Base-by-base conservation (phyloP, 2,113 vertebrate genomes). In the Jacana jacana region DNA sequence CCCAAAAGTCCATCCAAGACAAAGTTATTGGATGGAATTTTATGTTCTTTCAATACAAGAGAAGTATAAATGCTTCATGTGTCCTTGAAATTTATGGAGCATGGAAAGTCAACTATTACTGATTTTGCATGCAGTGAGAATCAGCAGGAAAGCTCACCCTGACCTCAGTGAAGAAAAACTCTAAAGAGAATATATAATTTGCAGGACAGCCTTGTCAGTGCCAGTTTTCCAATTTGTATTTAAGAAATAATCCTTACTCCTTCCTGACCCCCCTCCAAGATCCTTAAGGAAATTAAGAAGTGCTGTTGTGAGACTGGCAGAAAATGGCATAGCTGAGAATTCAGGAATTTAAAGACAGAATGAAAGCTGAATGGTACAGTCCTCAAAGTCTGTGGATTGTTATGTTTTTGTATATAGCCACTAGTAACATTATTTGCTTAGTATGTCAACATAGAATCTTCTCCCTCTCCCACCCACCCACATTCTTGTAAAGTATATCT, bases 401-500 rank as follows among this genome's bases (percentile, higher is more conserved):
- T 88, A 25, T 4, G 25, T 39, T 48, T 91, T 83, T 90, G 91
- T 31, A 31, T 83, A 58, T 40, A 88, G 55, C 60, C 76, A 78
- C 39, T 84, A 78, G 86, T 83, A 58, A 91, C 48, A 71, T 88
- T 91, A 69, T 95, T 94, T 94, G 33, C 64, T 93, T 88, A 83
- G 27, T 73, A 60, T 93, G 95, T 95, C 90, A 72, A 78, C 86
- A 49, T 66, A 60, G 37, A 88, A 2, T 63, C 58, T 70, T 92
- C 78, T 58, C 77, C 81, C 30, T 81, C 51, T 93, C 65, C 76
- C 82, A 83, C 92, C 83, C 81, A 83, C 89, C 3, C 49, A 70
- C 94, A 91, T 93, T 95, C 94, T 92, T 91, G 60, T 71, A 52
- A 95, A 86, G 68, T 86, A 10, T 95, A 89, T 95, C 83, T 81